These are phyloP conservation scores for Elaphurus davidianus DNA, from an alignment of 2,113 vertebrate genomes.

Conservation along the genomic window DNA sequence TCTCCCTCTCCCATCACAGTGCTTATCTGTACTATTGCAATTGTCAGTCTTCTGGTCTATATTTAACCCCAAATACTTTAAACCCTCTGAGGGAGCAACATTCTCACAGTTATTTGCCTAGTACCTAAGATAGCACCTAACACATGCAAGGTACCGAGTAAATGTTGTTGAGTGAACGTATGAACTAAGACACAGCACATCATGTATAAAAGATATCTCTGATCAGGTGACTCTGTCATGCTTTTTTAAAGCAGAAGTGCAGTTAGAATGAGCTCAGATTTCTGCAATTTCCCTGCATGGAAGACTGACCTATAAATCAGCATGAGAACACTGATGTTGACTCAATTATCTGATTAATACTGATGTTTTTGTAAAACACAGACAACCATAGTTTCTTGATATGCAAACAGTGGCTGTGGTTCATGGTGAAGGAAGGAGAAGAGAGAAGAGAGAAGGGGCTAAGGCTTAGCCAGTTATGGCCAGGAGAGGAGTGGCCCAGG, in stretches of 20 bases:
- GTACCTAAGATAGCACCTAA: neutral
- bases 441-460: neutral
- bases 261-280: neutral
- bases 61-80: neutral
- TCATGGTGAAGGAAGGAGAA: neutral
- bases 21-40: neutral
- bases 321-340: neutral
- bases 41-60: neutral
- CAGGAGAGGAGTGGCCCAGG: neutral
- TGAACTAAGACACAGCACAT: neutral
- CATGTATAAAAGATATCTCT: neutral
- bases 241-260: neutral
- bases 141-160: neutral
- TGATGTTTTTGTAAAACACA: neutral
- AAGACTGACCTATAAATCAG: neutral
- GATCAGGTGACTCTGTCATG: neutral
- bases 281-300: neutral
- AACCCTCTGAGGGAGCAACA: neutral
- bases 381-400: neutral
- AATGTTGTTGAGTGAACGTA: neutral
- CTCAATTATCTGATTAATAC: neutral
- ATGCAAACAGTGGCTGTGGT: neutral
- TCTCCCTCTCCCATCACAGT: neutral
- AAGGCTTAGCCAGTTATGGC: neutral
- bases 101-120: neutral